These are phyloP conservation scores for Toxotes chatareus DNA, from an alignment of 2,113 vertebrate genomes.

Conservation along the genomic window DNA sequence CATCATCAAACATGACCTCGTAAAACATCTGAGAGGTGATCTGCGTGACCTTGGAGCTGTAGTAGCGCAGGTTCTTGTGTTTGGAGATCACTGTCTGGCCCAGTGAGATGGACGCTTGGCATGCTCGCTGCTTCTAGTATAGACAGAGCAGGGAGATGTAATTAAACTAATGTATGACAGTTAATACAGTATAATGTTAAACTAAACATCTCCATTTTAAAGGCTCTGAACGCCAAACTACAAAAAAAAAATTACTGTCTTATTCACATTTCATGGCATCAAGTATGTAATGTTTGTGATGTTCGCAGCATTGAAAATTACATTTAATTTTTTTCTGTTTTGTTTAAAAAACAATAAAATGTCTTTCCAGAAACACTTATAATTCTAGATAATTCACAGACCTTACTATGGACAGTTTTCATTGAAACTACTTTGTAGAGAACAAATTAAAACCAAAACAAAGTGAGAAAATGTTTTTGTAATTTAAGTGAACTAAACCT, in stretches of 20 bases:
- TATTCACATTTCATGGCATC: background rate
- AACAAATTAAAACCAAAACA: background rate
- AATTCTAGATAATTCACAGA: background rate
- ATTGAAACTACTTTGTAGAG: background rate
- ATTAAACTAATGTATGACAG: conserved; percentile 35
- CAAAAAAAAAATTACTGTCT: background rate
- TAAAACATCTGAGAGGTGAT: conserved; percentile 94
- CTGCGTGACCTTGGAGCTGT: conserved; percentile 91
- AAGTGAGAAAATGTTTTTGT: background rate
- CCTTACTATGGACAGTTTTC: background rate
- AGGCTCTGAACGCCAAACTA: background rate
- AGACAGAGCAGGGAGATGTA: conserved; percentile 24
- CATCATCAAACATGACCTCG: conserved; percentile 96
- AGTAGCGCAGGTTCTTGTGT: conserved; percentile 95
- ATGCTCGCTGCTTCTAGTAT: conserved; percentile 86
- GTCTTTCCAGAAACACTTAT: background rate
- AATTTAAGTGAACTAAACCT: background rate
- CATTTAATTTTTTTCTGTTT: too few relatives aligned
- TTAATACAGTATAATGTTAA: background rate
- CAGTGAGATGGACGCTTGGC: conserved; percentile 85
- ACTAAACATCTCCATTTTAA: background rate
- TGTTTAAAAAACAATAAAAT: background rate
- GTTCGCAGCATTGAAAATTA: background rate
- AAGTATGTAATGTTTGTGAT: background rate
- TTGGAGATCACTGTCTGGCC: conserved; percentile 96